phyloP scores from a whole-genome alignment of 2,797 vertebrate genomes.

The Siniperca obscura region DNA sequence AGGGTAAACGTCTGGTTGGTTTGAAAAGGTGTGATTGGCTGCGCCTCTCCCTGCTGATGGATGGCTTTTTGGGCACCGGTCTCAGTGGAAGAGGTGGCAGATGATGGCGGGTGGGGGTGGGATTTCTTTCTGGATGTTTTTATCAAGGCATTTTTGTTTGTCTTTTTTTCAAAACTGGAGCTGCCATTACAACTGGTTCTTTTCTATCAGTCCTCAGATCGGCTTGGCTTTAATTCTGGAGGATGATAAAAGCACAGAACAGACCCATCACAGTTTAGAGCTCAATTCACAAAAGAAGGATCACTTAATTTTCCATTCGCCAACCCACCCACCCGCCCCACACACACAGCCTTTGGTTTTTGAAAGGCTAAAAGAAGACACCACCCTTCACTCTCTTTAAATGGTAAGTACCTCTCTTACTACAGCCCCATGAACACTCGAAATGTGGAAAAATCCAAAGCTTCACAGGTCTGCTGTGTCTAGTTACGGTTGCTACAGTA shows the following conservation, averaged over 20 bases:
- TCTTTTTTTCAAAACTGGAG: conserved; percentile 28
- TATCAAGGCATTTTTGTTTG: conserved; percentile 18
- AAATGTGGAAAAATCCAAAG: background rate
- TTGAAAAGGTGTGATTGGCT: conserved; percentile 69
- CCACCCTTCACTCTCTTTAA: background rate
- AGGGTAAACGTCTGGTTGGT: conserved; percentile 60
- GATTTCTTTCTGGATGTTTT: conserved; percentile 34
- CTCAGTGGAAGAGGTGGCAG: conserved; percentile 58
- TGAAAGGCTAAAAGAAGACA: background rate
- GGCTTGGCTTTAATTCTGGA: conserved; percentile 1
- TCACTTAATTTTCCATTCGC: background rate
- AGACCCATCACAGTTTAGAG: background rate
- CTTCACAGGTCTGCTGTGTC: background rate
- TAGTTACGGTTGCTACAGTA: background rate
- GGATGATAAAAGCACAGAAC: conserved; percentile 5
- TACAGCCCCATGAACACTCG: background rate
- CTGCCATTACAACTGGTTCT: conserved; percentile 18
- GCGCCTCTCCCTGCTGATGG: conserved; percentile 63
- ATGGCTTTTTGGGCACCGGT: conserved; percentile 63
- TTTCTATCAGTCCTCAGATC: conserved; percentile 13
- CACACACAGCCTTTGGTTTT: too few species aligned
- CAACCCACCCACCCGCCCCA: too few species aligned
- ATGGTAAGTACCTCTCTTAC: background rate
- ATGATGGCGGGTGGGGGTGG: conserved; percentile 47
- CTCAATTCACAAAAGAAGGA: background rate